Percentiles rank a stretch among this genome's conserved stretches.
phyloP scores from a whole-genome alignment of 2,888 invertebrate genomes.

The Drosophila bunnanda region DNA sequence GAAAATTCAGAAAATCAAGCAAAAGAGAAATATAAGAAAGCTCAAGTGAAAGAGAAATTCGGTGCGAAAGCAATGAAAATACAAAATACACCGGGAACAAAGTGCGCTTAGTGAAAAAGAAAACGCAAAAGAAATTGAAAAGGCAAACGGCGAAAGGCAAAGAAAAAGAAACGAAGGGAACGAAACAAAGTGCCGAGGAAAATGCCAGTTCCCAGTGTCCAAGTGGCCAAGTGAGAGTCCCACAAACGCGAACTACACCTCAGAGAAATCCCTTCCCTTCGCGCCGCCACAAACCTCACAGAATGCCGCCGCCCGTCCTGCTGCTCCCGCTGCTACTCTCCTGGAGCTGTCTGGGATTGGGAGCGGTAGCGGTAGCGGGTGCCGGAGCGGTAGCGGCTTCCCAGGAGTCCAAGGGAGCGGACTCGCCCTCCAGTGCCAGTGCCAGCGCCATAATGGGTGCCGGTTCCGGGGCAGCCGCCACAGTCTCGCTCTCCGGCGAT shows the following conservation, averaged over 20 bases:
- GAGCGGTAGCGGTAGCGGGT: conserved; percentile 23
- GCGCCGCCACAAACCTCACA: conserved; percentile 11
- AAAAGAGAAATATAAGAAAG: conserved; percentile 26
- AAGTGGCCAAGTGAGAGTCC: conserved; percentile 33
- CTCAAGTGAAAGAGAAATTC: conserved; percentile 63
- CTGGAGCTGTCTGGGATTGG: conserved; percentile 4
- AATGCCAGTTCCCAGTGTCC: conserved; percentile 62
- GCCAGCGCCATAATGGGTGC: conserved; percentile 71
- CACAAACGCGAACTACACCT: conserved; percentile 37
- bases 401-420: conserved; percentile 48
- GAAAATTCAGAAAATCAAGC: conserved; percentile 48
- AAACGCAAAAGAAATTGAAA: conserved; percentile 12
- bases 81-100: conserved; percentile 27
- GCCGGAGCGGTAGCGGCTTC: conserved; percentile 36
- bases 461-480: conserved; percentile 57
- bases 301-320: conserved; percentile 37
- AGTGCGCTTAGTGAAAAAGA: conserved; percentile 40
- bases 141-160: neutral
- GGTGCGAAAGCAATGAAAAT: conserved; percentile 24
- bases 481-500: conserved; percentile 65
- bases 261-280: conserved; percentile 23
- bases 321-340: conserved; percentile 24
- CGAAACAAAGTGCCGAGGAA: conserved; percentile 39
- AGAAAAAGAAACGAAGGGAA: neutral
- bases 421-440: conserved; percentile 14